A percentile compares a stretch with the other conserved stretches of the same genome.
Conservation (phyloP, 1,140 invertebrate genomes). For the Drosophila lacertosa region DNA sequence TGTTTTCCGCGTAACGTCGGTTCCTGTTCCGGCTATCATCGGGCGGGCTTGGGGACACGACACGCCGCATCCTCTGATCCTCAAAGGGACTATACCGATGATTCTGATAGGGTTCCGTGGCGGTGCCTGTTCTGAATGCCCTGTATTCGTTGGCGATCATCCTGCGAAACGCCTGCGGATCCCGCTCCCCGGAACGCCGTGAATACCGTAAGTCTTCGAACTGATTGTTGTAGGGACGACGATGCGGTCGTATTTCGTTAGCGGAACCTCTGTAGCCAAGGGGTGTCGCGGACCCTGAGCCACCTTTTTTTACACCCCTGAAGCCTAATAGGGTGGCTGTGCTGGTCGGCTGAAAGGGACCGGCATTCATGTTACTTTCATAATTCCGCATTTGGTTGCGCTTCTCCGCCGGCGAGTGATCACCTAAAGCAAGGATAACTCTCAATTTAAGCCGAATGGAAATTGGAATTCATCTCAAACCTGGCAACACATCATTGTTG, state of each 20-base stretch:
- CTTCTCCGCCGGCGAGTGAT: not conserved
- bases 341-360: too few relatives aligned
- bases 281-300: not conserved
- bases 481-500: not conserved
- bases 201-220: not conserved
- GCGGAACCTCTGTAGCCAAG: not conserved
- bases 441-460: not conserved
- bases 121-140: not conserved
- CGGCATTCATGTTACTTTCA: too few relatives aligned
- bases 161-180: conserved; percentile 19
- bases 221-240: not conserved
- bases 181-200: conserved; percentile 4
- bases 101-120: not conserved
- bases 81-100: not conserved
- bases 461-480: not conserved
- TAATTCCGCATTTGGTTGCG: not conserved
- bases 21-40: conserved; percentile 9
- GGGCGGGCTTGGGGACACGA: not conserved
- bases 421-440: too few relatives aligned
- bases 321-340: too few relatives aligned
- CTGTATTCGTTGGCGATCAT: conserved; percentile 27
- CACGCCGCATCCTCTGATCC: conserved; percentile 3
- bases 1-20: not conserved
- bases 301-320: too few relatives aligned
- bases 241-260: conserved; percentile 5